Conservation (phyloP, 2,888 invertebrate species). For the Phaonia tiefii region DNA sequence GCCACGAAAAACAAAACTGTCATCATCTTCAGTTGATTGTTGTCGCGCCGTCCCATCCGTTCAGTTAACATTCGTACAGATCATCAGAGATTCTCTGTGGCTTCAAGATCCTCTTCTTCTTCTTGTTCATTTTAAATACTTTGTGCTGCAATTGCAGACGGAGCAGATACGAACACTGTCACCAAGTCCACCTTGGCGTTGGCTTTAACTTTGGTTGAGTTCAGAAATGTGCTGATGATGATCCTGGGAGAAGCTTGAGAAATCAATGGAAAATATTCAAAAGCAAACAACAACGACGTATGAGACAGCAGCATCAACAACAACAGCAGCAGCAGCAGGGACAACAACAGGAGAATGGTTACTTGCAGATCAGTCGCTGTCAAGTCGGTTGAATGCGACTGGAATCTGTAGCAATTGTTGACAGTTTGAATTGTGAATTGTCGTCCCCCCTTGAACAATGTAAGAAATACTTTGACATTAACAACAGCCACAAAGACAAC, state of each 20-base stretch:
- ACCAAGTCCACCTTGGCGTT: slow-evolving; percentile 14
- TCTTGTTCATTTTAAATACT: slow-evolving; percentile 7
- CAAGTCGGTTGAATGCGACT: slow-evolving; percentile 73
- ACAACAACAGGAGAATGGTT: slow-evolving; percentile 65
- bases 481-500: slow-evolving; percentile 41
- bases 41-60: slow-evolving; percentile 32
- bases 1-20: slow-evolving; percentile 74
- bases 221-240: slow-evolving; percentile 42
- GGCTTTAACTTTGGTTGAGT: slow-evolving; percentile 2
- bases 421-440: slow-evolving; percentile 69
- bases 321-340: slow-evolving; percentile 7
- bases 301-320: neutral
- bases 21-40: slow-evolving; percentile 71
- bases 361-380: slow-evolving; percentile 78
- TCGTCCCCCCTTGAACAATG: slow-evolving; percentile 62
- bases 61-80: neutral
- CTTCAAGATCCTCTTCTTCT: slow-evolving; percentile 15
- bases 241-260: slow-evolving; percentile 51
- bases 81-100: neutral
- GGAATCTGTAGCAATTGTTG: slow-evolving; percentile 73
- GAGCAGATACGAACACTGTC: slow-evolving; percentile 10
- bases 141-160: slow-evolving; percentile 17
- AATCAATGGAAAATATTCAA: slow-evolving; percentile 50
- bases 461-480: slow-evolving; percentile 45
- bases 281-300: slow-evolving; percentile 8